phyloP scores from a whole-genome alignment of 37 sponge, comb jelly and placozoan species.

The Eunapius fragilis region DNA sequence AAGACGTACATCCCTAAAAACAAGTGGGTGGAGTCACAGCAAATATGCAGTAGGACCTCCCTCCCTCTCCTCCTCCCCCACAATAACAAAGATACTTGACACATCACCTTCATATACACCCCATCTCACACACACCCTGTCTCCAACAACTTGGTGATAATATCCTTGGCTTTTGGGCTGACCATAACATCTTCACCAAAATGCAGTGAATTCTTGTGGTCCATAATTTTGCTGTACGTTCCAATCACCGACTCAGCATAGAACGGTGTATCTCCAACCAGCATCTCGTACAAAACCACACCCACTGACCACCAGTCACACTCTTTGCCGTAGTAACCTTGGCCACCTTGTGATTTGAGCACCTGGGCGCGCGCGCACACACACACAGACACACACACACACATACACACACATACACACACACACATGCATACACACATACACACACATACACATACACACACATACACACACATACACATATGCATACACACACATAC shows the following conservation, averaged over 20 bases:
- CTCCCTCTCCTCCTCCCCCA: too few species aligned
- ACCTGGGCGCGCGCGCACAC: slow-evolving; percentile 32
- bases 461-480: not conserved
- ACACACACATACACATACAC: not conserved
- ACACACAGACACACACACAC: not conserved
- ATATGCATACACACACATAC: too few species aligned
- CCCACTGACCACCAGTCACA: slow-evolving; percentile 99
- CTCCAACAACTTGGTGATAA: slow-evolving; percentile 75
- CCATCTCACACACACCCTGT: slow-evolving; percentile 43
- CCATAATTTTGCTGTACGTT: slow-evolving; percentile 97
- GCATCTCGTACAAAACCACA: slow-evolving; percentile 95
- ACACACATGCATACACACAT: slow-evolving; percentile 34
- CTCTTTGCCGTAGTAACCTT: slow-evolving; percentile 92
- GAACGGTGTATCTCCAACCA: slow-evolving; percentile 95
- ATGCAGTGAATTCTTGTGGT: slow-evolving; percentile 78
- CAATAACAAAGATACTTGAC: slow-evolving; percentile 16
- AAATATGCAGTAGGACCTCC: not conserved
- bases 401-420: not conserved
- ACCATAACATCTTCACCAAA: slow-evolving; percentile 78
- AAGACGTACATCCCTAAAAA: slow-evolving; percentile 60
- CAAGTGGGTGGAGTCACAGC: not conserved
- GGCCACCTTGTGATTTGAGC: slow-evolving; percentile 87
- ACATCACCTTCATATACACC: slow-evolving; percentile 6
- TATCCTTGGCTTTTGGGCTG: slow-evolving; percentile 59
- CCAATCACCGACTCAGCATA: slow-evolving; percentile 93